These are phyloP conservation scores for Aurelia aurita DNA, from an alignment of 30 jellyfish, hydroid and myxozoan genomes.

Conservation along the genomic window DNA sequence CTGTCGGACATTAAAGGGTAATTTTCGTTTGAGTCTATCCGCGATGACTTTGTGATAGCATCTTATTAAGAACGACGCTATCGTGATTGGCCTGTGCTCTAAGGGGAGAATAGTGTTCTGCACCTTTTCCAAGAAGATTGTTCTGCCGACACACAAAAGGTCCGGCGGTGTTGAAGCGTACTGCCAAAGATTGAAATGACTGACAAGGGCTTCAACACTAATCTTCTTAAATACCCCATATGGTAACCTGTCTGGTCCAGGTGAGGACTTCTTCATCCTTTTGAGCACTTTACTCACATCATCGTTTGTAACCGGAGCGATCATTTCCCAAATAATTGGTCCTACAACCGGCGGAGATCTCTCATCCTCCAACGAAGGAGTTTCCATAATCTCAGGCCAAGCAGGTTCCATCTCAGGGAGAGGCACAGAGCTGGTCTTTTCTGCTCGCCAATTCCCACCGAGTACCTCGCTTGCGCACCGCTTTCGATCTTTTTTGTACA, in stretches of 20 bases:
- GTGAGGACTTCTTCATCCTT: neutral
- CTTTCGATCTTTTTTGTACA: neutral
- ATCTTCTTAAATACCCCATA: neutral
- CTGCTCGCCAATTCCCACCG: slow-evolving; percentile 3
- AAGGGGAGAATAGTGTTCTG: neutral
- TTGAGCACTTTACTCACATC: neutral
- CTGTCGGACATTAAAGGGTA: slow-evolving; percentile 19
- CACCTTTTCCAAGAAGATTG: slow-evolving; percentile 15
- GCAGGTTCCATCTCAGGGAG: slow-evolving; percentile 3
- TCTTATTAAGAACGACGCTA: slow-evolving; percentile 1
- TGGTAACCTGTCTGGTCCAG: slow-evolving; percentile 14
- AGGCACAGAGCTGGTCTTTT: neutral
- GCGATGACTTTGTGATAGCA: slow-evolving; percentile 5
- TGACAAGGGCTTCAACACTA: neutral
- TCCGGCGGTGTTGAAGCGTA: slow-evolving; percentile 8
- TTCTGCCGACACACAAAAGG: neutral
- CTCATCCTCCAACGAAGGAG: slow-evolving; percentile 7
- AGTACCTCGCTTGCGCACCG: slow-evolving; percentile 1
- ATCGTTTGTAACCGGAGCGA: slow-evolving; percentile 16
- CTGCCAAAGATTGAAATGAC: slow-evolving; percentile 23
- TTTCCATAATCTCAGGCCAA: slow-evolving; percentile 16
- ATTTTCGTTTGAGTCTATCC: neutral
- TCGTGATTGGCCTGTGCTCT: slow-evolving; percentile 29
- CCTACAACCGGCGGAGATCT: neutral
- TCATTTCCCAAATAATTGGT: neutral